Percentiles rank a stretch among this genome's conserved stretches.
Evolutionary conservation across 2,888 invertebrate species (phyloP).

Genomic region (Drosophila formosana): DNA sequence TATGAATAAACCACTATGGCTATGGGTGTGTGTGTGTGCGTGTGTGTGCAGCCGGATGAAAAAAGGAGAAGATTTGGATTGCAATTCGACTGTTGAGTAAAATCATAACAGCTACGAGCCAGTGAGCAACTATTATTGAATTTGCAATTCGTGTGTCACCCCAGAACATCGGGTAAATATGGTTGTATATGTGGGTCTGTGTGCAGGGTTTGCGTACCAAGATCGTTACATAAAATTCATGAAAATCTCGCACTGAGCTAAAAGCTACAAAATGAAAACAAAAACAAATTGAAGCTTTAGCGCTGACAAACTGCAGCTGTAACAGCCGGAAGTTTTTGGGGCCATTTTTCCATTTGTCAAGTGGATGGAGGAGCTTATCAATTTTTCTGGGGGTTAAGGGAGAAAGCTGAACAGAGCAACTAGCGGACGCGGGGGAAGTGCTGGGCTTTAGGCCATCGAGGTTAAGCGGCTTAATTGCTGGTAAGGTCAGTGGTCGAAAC

Average conservation of each 20-base stretch:
- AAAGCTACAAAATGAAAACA: conserved; percentile 54
- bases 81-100: conserved; percentile 43
- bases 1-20: conserved; percentile 64
- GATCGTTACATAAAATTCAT: conserved; percentile 70
- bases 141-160: conserved; percentile 54
- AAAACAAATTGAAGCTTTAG: conserved; percentile 74
- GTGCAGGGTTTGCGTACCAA: conserved; percentile 1
- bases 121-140: conserved; percentile 59
- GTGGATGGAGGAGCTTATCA: conserved; percentile 62
- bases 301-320: conserved; percentile 76
- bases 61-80: conserved; percentile 31
- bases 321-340: conserved; percentile 64
- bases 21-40: conserved; percentile 7
- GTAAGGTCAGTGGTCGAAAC: conserved; percentile 66
- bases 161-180: background rate
- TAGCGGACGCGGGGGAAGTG: conserved; percentile 8
- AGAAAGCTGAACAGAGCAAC: background rate
- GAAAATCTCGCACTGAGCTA: conserved; percentile 60
- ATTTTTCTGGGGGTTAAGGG: conserved; percentile 52
- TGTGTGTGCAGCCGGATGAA: background rate
- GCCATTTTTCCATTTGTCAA: conserved; percentile 75
- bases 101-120: conserved; percentile 51
- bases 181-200: background rate
- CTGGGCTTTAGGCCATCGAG: conserved; percentile 23
- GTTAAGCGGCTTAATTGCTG: conserved; percentile 77